A percentile compares a stretch with the other conserved stretches of the same genome.
These are phyloP conservation scores for Acanthosepion lycidas DNA, from an alignment of 2,888 invertebrate species.

Conservation along the genomic window DNA sequence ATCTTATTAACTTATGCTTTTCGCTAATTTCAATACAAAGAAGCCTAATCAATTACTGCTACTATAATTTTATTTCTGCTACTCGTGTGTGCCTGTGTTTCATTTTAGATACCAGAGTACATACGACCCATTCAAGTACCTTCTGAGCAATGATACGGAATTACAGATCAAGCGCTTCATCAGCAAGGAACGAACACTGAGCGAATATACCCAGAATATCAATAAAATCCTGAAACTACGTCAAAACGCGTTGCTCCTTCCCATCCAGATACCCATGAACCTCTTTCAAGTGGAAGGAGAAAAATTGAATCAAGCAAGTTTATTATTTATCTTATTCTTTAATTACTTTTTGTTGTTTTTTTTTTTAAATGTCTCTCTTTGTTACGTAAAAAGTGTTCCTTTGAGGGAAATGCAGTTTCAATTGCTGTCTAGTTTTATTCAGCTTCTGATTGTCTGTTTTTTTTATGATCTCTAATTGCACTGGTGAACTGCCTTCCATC, in stretches of 20 bases:
- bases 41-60: too few species aligned
- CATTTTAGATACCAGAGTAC: constrained; percentile 67
- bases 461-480: too few species aligned
- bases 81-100: neutral
- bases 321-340: neutral
- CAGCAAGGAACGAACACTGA: constrained; percentile 66
- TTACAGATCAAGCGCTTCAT: constrained; percentile 68
- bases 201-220: constrained; percentile 70
- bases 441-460: too few species aligned
- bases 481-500: too few species aligned
- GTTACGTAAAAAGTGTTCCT: too few species aligned
- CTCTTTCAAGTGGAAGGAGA: constrained; percentile 72
- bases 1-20: too few species aligned
- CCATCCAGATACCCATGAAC: constrained; percentile 72
- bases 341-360: neutral
- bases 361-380: too few species aligned
- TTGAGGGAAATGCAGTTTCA: too few species aligned
- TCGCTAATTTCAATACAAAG: too few species aligned
- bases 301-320: constrained; percentile 69
- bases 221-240: constrained; percentile 71
- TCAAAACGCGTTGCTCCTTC: constrained; percentile 68
- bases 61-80: neutral
- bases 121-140: constrained; percentile 70
- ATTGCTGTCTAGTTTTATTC: too few species aligned
- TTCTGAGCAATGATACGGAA: constrained; percentile 68